Conservation (phyloP, 1,140 invertebrate species). For the Homarus americanus region DNA sequence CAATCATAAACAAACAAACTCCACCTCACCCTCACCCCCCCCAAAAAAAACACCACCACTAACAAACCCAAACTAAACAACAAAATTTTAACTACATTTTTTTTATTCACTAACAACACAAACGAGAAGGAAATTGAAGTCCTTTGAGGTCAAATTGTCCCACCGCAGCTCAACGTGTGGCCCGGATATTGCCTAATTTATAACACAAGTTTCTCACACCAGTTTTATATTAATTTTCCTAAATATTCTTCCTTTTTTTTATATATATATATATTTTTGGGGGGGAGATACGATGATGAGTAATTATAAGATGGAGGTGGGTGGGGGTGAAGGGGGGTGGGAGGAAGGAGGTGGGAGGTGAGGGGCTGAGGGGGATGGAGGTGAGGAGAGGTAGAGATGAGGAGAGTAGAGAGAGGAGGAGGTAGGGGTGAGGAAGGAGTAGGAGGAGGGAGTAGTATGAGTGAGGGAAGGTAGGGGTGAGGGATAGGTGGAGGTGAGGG, state of each 20-base stretch:
- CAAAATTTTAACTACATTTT: neutral
- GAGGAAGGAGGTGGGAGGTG: neutral
- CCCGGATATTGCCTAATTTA: neutral
- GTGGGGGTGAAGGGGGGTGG: no score
- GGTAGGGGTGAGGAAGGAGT: neutral
- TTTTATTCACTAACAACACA: neutral
- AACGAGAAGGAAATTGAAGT: neutral
- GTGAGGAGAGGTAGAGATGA: neutral
- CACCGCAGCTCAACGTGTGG: neutral
- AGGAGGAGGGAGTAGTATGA: neutral
- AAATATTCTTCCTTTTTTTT: neutral
- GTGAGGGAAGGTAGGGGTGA: no score
- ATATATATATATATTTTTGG: no score
- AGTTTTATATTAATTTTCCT: neutral
- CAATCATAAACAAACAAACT: neutral
- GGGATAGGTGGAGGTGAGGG: no score
- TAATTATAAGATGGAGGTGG: neutral
- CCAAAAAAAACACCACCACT: no score
- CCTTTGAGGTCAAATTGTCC: slow-evolving; percentile 4
- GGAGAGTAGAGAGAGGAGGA: neutral
- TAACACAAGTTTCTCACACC: neutral
- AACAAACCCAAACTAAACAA: no score
- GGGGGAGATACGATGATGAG: neutral
- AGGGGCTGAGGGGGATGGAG: neutral
- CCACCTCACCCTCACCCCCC: no score